These are phyloP conservation scores for Cremastinae sp. DNA, from an alignment of 2,888 invertebrate species.

Conservation along the genomic window DNA sequence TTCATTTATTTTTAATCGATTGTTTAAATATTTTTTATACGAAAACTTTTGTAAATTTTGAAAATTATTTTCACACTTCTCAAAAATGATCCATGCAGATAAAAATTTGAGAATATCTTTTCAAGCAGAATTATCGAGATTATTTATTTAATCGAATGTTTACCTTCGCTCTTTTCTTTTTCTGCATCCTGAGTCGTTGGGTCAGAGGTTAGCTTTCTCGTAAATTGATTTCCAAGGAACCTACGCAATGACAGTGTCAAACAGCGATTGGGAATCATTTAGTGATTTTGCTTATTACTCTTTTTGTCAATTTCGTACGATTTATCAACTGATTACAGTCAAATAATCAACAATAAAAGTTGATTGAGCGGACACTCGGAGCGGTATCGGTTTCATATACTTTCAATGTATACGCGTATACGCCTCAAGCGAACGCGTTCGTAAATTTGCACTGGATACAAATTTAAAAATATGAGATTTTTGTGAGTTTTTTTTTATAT, in stretches of 20 bases:
- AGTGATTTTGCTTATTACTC: conserved; percentile 5
- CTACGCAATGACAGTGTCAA: conserved; percentile 52
- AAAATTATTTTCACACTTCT: too few relatives aligned
- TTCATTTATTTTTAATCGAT: conserved; percentile 12
- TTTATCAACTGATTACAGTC: background rate
- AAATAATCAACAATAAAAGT: background rate
- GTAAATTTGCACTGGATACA: too few relatives aligned
- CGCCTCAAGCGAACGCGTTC: too few relatives aligned
- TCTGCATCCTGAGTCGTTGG: conserved; percentile 27
- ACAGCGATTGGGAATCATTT: conserved; percentile 59
- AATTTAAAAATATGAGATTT: too few relatives aligned
- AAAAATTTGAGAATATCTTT: too few relatives aligned
- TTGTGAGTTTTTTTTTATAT: too few relatives aligned
- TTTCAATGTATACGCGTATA: too few relatives aligned
- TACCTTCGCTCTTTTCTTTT: conserved; percentile 48
- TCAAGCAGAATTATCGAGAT: too few relatives aligned
- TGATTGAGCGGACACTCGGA: background rate
- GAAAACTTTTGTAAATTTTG: background rate
- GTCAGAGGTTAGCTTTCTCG: conserved; percentile 55
- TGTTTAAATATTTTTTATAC: background rate
- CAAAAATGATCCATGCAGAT: too few relatives aligned
- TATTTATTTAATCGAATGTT: conserved; percentile 4
- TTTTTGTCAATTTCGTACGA: conserved; percentile 7
- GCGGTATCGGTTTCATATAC: background rate
- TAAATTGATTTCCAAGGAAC: conserved; percentile 44